Percentiles rank a stretch among this genome's conserved stretches.
Evolutionary conservation across 2,113 vertebrate genomes (phyloP).

Genomic region (Chinchilla lanigera): DNA sequence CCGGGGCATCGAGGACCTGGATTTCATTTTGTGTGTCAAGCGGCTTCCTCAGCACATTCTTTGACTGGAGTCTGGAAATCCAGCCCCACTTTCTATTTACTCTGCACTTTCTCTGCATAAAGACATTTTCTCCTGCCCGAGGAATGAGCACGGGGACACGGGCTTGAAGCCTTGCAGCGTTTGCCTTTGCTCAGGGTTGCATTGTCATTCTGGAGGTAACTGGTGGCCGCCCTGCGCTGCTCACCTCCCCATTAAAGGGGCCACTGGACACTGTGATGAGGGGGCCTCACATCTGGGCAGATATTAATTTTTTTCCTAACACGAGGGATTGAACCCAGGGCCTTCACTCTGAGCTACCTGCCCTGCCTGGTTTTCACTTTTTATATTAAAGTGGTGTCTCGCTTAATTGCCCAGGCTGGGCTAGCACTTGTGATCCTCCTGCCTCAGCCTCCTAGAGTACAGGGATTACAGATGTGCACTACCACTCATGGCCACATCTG

Average conservation of each 20-base stretch:
- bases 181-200: slow-evolving; percentile 61
- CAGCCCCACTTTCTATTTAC: slow-evolving; percentile 74
- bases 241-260: neutral
- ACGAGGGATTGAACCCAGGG: neutral
- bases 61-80: slow-evolving; percentile 54
- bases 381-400: neutral
- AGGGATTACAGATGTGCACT: neutral
- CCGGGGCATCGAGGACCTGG: slow-evolving; percentile 72
- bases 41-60: slow-evolving; percentile 81
- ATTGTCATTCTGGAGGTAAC: slow-evolving; percentile 14
- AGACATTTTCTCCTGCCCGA: slow-evolving; percentile 55
- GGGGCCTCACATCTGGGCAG: neutral
- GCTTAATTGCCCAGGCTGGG: neutral
- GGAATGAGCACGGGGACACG: neutral
- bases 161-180: slow-evolving; percentile 21
- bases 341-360: neutral
- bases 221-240: neutral
- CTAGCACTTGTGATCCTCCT: neutral
- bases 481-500: neutral
- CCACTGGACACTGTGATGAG: neutral
- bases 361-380: neutral
- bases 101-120: slow-evolving; percentile 50
- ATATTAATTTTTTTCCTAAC: neutral
- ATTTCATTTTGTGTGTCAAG: slow-evolving; percentile 80
- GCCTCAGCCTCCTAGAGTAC: neutral